These are phyloP conservation scores for Heloderma charlesbogerti DNA, from an alignment of 2,113 vertebrate species.

Conservation along the genomic window DNA sequence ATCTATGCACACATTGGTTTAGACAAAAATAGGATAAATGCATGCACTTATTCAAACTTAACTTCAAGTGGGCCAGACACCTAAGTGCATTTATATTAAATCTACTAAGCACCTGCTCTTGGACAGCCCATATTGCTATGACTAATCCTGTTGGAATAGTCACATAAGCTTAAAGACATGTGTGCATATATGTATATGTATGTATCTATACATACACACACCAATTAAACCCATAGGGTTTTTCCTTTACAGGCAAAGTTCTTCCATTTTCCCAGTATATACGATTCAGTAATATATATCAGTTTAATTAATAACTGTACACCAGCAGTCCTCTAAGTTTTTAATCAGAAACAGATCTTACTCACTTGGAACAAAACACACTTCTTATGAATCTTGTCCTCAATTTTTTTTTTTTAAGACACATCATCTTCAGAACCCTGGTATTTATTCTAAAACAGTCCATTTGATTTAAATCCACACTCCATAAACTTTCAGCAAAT, in stretches of 20 bases:
- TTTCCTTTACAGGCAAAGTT: slow-evolving; percentile 20
- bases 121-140: neutral
- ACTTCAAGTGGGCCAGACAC: neutral
- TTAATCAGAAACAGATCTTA: slow-evolving; percentile 73
- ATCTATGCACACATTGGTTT: rapidly evolving
- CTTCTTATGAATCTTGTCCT: slow-evolving; percentile 78
- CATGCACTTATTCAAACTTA: neutral
- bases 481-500: slow-evolving; percentile 43
- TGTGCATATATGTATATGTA: too few species aligned
- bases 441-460: slow-evolving; percentile 39
- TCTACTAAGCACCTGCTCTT: neutral
- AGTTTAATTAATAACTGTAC: slow-evolving; percentile 50
- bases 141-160: neutral
- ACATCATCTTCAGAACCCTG: slow-evolving; percentile 56
- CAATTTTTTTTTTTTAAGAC: slow-evolving; percentile 52
- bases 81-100: neutral
- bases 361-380: slow-evolving; percentile 76
- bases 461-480: slow-evolving; percentile 28
- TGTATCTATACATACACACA: neutral
- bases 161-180: neutral
- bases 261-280: slow-evolving; percentile 54
- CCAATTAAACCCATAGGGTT: neutral
- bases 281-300: slow-evolving; percentile 48
- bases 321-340: slow-evolving; percentile 43
- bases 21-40: neutral